These are phyloP conservation scores for Tridacna gigas DNA, from an alignment of 2,888 invertebrate genomes.

Conservation along the genomic window DNA sequence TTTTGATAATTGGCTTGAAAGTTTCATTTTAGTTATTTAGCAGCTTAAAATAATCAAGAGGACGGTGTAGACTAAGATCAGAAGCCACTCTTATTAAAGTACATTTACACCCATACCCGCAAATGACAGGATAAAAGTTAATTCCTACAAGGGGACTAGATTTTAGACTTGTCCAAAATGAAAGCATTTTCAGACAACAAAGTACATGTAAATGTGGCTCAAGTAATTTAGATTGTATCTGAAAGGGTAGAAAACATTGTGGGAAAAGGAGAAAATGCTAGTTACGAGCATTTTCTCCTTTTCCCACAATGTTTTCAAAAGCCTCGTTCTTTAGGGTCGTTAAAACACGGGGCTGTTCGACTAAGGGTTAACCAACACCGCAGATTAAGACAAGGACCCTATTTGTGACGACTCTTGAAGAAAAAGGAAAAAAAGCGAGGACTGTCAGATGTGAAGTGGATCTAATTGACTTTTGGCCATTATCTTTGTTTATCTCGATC, in stretches of 20 bases:
- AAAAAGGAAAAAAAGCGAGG: background rate
- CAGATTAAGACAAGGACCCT: background rate
- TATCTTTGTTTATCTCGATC: constrained; percentile 13
- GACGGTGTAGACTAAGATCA: too few relatives aligned
- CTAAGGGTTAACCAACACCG: background rate
- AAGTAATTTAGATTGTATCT: too few relatives aligned
- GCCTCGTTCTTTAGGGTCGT: background rate
- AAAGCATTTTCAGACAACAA: too few relatives aligned
- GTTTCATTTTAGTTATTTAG: too few relatives aligned
- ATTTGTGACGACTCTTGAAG: background rate
- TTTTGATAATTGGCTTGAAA: too few relatives aligned
- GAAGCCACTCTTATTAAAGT: too few relatives aligned
- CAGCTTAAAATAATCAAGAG: too few relatives aligned
- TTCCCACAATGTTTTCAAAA: constrained; percentile 5
- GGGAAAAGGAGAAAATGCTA: constrained; percentile 10
- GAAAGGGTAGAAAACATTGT: background rate
- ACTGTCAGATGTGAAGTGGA: constrained; percentile 16
- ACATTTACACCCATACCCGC: too few relatives aligned
- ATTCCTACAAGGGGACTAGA: too few relatives aligned
- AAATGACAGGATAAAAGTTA: too few relatives aligned
- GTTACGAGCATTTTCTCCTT: constrained; percentile 1
- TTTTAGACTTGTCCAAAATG: too few relatives aligned
- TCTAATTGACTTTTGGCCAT: constrained; percentile 27
- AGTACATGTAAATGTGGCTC: too few relatives aligned
- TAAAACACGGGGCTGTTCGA: background rate